Percentiles rank a stretch among this genome's conserved stretches.
phyloP scores from a whole-genome alignment of 2,113 vertebrate species.

The Columba livia region DNA sequence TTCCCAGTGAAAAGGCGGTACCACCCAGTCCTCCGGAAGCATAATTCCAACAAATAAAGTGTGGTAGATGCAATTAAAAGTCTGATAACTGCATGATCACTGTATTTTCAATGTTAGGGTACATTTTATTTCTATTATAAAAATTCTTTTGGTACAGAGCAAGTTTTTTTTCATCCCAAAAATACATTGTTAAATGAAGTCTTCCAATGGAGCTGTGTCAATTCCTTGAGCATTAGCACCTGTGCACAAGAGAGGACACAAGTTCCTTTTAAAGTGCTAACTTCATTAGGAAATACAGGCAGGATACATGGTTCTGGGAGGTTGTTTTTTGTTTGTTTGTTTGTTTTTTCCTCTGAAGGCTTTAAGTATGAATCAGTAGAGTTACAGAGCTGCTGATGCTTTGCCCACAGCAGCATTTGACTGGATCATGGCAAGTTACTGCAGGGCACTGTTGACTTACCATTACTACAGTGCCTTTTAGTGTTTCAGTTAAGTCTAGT shows the following conservation, averaged over 20 bases:
- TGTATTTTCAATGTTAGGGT: neutral
- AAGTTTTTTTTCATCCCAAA: neutral
- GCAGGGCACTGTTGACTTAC: neutral
- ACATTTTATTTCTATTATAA: neutral
- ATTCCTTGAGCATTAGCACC: neutral
- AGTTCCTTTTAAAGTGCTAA: neutral
- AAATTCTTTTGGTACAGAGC: neutral
- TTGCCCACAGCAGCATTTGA: neutral
- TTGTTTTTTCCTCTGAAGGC: neutral
- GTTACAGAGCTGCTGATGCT: neutral
- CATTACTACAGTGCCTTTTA: neutral
- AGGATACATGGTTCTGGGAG: neutral
- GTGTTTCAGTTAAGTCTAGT: neutral
- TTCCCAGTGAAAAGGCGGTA: neutral
- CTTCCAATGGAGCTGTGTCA: neutral
- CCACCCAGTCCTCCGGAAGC: neutral
- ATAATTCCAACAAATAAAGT: neutral
- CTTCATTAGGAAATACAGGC: neutral
- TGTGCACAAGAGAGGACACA: neutral
- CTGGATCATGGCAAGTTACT: neutral
- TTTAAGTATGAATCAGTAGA: neutral
- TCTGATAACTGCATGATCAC: neutral
- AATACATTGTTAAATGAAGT: neutral
- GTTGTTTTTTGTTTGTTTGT: neutral
- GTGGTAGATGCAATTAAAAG: neutral